Evolutionary conservation across 2,113 vertebrate species (phyloP).

Genomic region (Apus apus): DNA sequence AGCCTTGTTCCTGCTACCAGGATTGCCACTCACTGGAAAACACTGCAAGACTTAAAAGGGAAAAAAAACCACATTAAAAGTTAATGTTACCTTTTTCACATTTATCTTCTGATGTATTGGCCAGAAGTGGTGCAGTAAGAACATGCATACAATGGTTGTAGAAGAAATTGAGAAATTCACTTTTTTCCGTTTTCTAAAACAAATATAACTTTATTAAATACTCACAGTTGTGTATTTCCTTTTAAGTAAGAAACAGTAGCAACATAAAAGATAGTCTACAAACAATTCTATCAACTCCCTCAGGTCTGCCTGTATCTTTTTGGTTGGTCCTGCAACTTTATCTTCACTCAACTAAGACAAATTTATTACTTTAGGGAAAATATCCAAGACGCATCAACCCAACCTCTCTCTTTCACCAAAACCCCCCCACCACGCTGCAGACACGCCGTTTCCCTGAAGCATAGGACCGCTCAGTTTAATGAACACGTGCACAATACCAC

Average conservation of each 20-base stretch:
- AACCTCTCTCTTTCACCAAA: background rate
- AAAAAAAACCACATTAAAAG: no score
- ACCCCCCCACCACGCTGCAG: background rate
- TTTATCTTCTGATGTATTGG: slow-evolving; percentile 93
- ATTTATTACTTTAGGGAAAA: background rate
- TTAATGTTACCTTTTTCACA: slow-evolving; percentile 83
- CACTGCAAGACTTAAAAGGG: background rate
- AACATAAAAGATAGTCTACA: background rate
- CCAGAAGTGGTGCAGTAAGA: slow-evolving; percentile 94
- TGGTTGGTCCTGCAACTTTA: background rate
- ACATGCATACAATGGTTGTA: slow-evolving; percentile 99
- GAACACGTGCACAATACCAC: background rate
- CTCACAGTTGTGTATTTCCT: background rate
- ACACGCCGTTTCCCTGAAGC: background rate
- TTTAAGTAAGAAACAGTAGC: background rate
- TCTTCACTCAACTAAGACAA: background rate
- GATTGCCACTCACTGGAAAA: background rate
- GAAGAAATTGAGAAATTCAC: slow-evolving; percentile 98
- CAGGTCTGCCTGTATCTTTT: background rate
- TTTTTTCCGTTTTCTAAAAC: slow-evolving; percentile 97
- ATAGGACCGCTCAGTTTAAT: background rate
- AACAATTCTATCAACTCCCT: background rate
- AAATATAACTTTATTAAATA: background rate
- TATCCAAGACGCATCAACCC: background rate
- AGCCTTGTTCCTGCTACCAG: background rate